phyloP scores from a whole-genome alignment of 2,888 invertebrate genomes.

The Tetranychus piercei region DNA sequence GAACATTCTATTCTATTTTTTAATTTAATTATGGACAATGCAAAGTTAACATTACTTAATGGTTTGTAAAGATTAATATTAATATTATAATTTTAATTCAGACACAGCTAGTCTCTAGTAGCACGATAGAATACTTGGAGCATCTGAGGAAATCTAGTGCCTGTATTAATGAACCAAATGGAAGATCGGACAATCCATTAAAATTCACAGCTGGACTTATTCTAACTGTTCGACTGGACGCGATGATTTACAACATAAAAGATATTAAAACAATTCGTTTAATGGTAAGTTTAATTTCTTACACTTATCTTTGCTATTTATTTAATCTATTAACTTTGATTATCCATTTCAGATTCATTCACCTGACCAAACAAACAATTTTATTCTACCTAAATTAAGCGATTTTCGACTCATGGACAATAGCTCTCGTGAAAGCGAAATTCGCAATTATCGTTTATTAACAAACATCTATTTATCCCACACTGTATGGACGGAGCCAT shows the following conservation, averaged over 20 bases:
- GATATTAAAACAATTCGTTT: constrained; percentile 55
- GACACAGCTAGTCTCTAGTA: constrained; percentile 16
- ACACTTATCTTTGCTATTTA: neutral
- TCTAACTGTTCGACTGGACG: constrained; percentile 65
- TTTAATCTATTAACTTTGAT: constrained; percentile 6
- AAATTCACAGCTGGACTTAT: constrained; percentile 84
- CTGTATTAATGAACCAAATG: constrained; percentile 61
- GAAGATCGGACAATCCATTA: constrained; percentile 57
- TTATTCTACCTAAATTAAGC: constrained; percentile 55
- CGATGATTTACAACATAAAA: constrained; percentile 59
- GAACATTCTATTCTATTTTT: neutral
- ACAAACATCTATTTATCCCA: constrained; percentile 76
- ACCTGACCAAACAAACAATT: constrained; percentile 71
- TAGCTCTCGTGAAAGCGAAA: constrained; percentile 34
- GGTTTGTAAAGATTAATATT: neutral
- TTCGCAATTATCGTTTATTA: constrained; percentile 42
- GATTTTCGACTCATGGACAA: constrained; percentile 49
- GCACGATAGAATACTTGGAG: constrained; percentile 27
- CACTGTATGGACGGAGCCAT: constrained; percentile 66
- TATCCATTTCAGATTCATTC: constrained; percentile 43
- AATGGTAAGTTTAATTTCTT: constrained; percentile 34
- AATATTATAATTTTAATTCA: neutral
- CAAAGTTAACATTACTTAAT: neutral
- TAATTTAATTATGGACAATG: constrained; percentile 3
- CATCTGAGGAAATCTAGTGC: constrained; percentile 29